Percentiles rank a stretch among this genome's conserved stretches.
These are phyloP conservation scores for Drosophila ercepeae DNA, from an alignment of 1,140 invertebrate species.

Conservation along the genomic window DNA sequence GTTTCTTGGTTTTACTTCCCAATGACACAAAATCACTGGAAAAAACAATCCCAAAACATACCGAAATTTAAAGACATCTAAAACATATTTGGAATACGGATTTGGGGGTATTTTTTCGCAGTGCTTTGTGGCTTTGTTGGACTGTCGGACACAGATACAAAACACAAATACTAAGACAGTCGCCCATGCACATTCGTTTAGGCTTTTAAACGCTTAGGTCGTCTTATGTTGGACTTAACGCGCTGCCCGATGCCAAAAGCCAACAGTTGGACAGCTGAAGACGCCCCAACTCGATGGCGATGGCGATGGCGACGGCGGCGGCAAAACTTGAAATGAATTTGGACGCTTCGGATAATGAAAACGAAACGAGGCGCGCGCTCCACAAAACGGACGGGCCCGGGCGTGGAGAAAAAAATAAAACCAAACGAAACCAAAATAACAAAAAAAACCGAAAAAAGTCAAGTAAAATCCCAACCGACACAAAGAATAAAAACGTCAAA, in stretches of 20 bases:
- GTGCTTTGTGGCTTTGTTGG: conserved; percentile 10
- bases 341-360: conserved; percentile 79
- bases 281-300: conserved; percentile 62
- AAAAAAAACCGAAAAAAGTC: conserved; percentile 21
- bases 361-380: conserved; percentile 74
- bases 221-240: conserved; percentile 77
- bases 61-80: too few relatives aligned
- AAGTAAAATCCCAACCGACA: conserved; percentile 62
- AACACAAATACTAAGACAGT: conserved; percentile 10
- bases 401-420: conserved; percentile 9
- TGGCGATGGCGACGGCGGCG: conserved; percentile 51
- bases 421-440: conserved; percentile 12
- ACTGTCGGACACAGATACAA: conserved; percentile 15
- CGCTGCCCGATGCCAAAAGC: conserved; percentile 70
- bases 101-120: conserved; percentile 4
- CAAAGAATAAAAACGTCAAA: conserved; percentile 81
- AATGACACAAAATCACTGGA: conserved; percentile 36
- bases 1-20: conserved; percentile 46
- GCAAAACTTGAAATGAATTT: conserved; percentile 79
- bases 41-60: too few relatives aligned
- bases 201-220: conserved; percentile 81
- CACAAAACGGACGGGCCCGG: conserved; percentile 22
- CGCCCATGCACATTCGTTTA: conserved; percentile 73
- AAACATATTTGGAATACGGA: too few relatives aligned
- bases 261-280: conserved; percentile 72